Percentiles rank a stretch among this genome's conserved stretches.
phyloP scores from a whole-genome alignment of 2,113 vertebrate genomes.

The Maccullochella peelii region DNA sequence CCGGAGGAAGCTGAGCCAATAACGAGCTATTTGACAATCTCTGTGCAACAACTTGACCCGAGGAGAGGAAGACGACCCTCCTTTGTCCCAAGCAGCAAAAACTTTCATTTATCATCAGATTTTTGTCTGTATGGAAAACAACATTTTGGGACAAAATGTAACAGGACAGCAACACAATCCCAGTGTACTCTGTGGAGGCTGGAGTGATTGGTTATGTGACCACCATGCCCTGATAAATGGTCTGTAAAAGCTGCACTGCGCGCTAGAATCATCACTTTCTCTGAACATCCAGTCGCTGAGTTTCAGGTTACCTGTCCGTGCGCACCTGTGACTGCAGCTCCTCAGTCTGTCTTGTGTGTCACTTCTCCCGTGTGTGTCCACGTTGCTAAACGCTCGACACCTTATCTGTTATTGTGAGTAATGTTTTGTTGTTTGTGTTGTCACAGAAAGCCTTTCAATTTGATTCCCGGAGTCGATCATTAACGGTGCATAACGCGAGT shows the following conservation, averaged over 20 bases:
- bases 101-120: constrained; percentile 24
- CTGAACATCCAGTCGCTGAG: constrained; percentile 16
- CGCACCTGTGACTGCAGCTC: constrained; percentile 46
- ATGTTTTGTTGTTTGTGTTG: constrained; percentile 7
- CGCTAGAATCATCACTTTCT: constrained; percentile 44
- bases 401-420: constrained; percentile 4
- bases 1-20: constrained; percentile 64
- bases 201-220: not conserved
- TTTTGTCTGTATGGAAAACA: not conserved
- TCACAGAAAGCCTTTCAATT: not conserved
- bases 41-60: constrained; percentile 52
- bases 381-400: constrained; percentile 9
- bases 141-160: not conserved
- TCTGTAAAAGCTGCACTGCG: constrained; percentile 36
- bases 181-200: not conserved
- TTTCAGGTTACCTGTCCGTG: constrained; percentile 60
- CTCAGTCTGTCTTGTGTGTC: not conserved
- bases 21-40: constrained; percentile 54
- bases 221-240: constrained; percentile 13
- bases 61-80: constrained; percentile 40
- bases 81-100: not conserved
- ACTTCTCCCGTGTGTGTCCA: not conserved
- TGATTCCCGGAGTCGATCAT: constrained; percentile 14
- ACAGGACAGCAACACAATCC: constrained; percentile 4
- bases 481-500: constrained; percentile 36